Evolutionary conservation across 2,888 invertebrate species (phyloP), one percentile per base, ranked within the genome.

Genomic region (Aleiodes leptofemur): DNA sequence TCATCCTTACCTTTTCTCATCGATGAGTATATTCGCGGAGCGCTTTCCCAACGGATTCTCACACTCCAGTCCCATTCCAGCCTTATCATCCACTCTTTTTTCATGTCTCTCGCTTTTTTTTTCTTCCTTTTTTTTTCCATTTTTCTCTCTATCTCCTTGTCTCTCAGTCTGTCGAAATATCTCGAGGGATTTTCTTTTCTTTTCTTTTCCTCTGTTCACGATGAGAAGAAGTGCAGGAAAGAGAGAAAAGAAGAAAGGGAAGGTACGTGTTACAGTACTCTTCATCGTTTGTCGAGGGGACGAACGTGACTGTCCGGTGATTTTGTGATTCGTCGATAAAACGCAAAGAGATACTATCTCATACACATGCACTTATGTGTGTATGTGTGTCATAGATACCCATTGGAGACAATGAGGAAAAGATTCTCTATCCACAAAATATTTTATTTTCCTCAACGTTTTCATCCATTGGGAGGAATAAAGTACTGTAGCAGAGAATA

Each of bases 401-500:
- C 9, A 43, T 43, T 43, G 43, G 43, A 43, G 43, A 43, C 43
- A 43, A 43, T 43, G 8, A 11, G 43, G 11, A 9, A 43, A 9
- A 43, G 43, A 43, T 43, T 43, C 43, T 43, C 8, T 43, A 43
- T 43, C 43, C 43, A 43, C 43, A 9, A 43, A 43, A 43, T 43
- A 43, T 43, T 43, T 43, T 43, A 43, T 43, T 43, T 43, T 43
- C 43, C 38, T 38, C 38, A 38, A 38, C 38, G 8, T 38, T 43
- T 43, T 43, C 43, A 43, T 59, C 72, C 55, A 64, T 66, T 43
- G 53, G 55, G 69, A 61, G 68, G 56, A 48, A 77, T 69, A 55
- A 76, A 78, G 76, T 80, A 82, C 79, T 78, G 81, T 83, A 83
- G 81, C 82, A 80, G 82, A 78, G 79, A 83, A 83, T 85, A 83